phyloP scores from a whole-genome alignment of 2,797 vertebrate species.

The Fistularia tabacaria region DNA sequence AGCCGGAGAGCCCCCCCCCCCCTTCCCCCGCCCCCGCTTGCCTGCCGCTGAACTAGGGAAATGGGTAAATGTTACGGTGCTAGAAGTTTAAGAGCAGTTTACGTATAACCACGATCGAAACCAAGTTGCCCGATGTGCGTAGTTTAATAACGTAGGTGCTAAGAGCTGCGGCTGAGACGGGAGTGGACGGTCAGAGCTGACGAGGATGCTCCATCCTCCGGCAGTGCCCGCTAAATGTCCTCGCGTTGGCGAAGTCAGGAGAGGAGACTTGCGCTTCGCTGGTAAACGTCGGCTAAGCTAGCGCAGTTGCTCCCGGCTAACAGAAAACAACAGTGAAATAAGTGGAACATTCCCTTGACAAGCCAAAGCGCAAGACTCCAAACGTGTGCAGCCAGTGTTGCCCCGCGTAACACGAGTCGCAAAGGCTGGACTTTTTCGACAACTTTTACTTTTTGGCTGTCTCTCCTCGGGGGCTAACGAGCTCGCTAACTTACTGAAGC shows the following conservation, averaged over 20 bases:
- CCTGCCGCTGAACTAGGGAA: constrained; percentile 13
- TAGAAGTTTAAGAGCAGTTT: constrained; percentile 37
- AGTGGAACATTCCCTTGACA: constrained; percentile 19
- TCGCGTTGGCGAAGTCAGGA: constrained; percentile 46
- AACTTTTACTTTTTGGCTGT: constrained; percentile 53
- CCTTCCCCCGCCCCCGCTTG: too few relatives aligned
- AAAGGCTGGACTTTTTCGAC: constrained; percentile 7
- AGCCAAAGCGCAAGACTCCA: not conserved
- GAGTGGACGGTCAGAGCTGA: constrained; percentile 1
- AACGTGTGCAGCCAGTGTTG: rapidly evolving
- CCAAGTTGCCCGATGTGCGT: too few relatives aligned
- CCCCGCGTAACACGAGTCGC: not conserved
- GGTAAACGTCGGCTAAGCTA: constrained; percentile 57
- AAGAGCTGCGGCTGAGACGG: not conserved
- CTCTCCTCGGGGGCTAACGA: constrained; percentile 46
- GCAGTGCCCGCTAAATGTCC: constrained; percentile 74
- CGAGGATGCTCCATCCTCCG: constrained; percentile 44
- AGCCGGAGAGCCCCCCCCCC: too few relatives aligned
- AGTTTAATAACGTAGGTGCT: rapidly evolving
- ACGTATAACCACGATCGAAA: not conserved
- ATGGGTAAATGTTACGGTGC: not conserved
- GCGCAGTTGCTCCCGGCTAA: constrained; percentile 51
- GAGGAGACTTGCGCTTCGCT: constrained; percentile 58
- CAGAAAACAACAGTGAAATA: constrained; percentile 40
- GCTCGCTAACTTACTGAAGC: constrained; percentile 49